Percentiles rank a stretch among this genome's conserved stretches.
These are phyloP conservation scores for Kryptopterus vitreolus DNA, from an alignment of 2,797 vertebrate species.

Conservation along the genomic window DNA sequence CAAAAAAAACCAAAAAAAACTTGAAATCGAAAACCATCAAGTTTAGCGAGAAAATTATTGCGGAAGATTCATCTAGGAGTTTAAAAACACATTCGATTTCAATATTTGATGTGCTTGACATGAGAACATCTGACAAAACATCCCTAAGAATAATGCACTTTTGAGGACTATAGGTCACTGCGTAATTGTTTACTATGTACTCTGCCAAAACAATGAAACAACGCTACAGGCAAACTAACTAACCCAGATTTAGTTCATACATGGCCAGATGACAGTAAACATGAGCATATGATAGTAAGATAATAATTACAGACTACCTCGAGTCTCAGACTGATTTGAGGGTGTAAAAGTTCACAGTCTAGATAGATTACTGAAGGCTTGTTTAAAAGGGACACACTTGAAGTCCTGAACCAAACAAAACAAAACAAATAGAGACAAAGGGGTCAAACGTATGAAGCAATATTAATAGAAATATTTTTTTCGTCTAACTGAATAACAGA, in stretches of 20 bases:
- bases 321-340: constrained; percentile 30
- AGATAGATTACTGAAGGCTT: constrained; percentile 20
- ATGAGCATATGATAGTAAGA: constrained; percentile 22
- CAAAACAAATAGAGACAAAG: not conserved
- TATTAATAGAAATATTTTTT: no score
- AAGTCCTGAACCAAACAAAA: not conserved
- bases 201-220: constrained; percentile 19
- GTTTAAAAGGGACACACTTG: constrained; percentile 27
- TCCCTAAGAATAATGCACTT: not conserved
- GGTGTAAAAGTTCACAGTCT: constrained; percentile 39
- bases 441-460: no score
- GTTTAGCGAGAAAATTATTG: not conserved
- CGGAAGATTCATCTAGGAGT: not conserved
- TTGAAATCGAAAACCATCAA: not conserved
- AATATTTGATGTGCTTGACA: not conserved
- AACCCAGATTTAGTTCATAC: constrained; percentile 30
- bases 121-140: not conserved
- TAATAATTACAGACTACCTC: constrained; percentile 35
- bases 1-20: not conserved
- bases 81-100: not conserved
- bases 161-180: constrained; percentile 40
- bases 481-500: not conserved
- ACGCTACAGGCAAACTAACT: constrained; percentile 14
- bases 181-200: constrained; percentile 43
- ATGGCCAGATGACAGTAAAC: constrained; percentile 8